Conservation (phyloP, 1,140 invertebrate genomes). For the Rhopalosiphum maidis region DNA sequence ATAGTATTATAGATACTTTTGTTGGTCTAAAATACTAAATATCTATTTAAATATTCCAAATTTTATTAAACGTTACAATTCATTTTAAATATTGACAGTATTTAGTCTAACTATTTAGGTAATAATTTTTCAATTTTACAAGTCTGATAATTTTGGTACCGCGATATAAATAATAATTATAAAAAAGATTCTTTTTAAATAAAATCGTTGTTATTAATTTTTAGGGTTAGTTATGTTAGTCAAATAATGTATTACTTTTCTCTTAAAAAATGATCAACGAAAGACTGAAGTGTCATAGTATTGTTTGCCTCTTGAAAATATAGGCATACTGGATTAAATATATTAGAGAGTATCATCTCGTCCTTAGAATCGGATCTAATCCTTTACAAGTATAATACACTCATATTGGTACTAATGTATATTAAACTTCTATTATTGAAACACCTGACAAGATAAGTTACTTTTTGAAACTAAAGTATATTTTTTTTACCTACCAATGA, state of each 20-base stretch:
- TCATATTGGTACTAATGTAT: slow-evolving; percentile 11
- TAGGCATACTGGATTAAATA: slow-evolving; percentile 9
- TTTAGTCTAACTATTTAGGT: background rate
- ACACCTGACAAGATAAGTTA: background rate
- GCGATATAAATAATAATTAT: background rate
- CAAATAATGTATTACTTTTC: background rate
- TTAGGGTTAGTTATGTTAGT: background rate
- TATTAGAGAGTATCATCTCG: slow-evolving; percentile 1
- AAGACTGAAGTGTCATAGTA: background rate
- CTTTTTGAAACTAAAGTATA: background rate
- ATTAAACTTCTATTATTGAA: background rate
- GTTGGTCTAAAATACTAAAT: background rate
- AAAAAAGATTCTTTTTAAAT: background rate
- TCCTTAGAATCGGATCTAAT: slow-evolving; percentile 24
- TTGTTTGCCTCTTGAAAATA: slow-evolving; percentile 24
- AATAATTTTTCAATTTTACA: background rate
- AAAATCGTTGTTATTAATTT: background rate
- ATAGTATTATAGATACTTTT: too few species aligned
- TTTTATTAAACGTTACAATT: background rate
- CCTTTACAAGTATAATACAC: slow-evolving; percentile 38
- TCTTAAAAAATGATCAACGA: background rate
- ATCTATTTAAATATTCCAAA: background rate
- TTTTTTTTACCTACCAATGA: background rate
- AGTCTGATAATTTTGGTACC: background rate
- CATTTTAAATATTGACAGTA: background rate